A percentile compares a stretch with the other conserved stretches of the same genome.
Conservation (phyloP, 2,888 invertebrate genomes). For the Acanthococcus lagerstroemiae region DNA sequence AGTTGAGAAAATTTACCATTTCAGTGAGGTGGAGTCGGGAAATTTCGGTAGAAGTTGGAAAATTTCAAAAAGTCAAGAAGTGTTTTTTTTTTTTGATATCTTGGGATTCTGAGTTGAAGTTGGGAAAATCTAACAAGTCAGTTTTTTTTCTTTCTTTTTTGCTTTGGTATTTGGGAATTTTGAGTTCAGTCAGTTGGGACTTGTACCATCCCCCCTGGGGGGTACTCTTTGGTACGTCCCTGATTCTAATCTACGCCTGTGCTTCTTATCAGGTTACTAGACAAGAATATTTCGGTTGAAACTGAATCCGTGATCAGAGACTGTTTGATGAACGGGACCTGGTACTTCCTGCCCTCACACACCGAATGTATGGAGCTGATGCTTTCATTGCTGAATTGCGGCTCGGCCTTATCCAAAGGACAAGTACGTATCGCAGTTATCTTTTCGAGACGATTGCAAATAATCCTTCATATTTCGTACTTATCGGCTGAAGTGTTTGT, state of each 20-base stretch:
- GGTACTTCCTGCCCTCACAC: constrained; percentile 50
- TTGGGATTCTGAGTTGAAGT: too few relatives aligned
- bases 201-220: not conserved
- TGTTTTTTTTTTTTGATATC: too few relatives aligned
- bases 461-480: not conserved
- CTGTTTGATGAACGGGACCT: constrained; percentile 50
- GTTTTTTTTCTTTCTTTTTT: too few relatives aligned
- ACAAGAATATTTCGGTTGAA: constrained; percentile 12
- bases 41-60: too few relatives aligned
- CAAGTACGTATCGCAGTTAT: constrained; percentile 40
- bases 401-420: constrained; percentile 48
- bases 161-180: too few relatives aligned
- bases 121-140: too few relatives aligned
- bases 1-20: not conserved
- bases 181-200: too few relatives aligned
- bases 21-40: too few relatives aligned
- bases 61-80: not conserved
- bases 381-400: constrained; percentile 48
- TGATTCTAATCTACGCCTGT: too few relatives aligned
- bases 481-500: not conserved
- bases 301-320: constrained; percentile 47
- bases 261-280: not conserved
- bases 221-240: not conserved
- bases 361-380: constrained; percentile 50
- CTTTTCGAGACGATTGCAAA: too few relatives aligned